A percentile compares a stretch with the other conserved stretches of the same genome.
Evolutionary conservation across 1,140 invertebrate genomes (phyloP).

Genomic region (Drosophila rhopaloa): DNA sequence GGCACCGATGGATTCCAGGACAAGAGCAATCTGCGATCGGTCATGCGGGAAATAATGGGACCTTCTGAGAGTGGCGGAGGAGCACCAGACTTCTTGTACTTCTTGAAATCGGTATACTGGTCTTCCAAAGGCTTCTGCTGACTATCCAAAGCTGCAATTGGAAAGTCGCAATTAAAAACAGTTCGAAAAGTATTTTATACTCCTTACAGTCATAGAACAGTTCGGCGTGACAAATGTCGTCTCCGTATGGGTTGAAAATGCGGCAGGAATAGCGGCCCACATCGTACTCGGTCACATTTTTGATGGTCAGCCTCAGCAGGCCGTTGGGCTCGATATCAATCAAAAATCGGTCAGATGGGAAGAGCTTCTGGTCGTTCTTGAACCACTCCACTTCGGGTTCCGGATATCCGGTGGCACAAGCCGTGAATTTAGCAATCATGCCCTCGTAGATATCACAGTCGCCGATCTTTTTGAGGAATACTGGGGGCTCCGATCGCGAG

Average conservation of each 20-base stretch:
- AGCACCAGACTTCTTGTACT: slow-evolving; percentile 91
- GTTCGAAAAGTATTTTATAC: background rate
- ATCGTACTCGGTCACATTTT: slow-evolving; percentile 90
- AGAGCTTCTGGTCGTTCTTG: slow-evolving; percentile 91
- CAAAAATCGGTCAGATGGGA: slow-evolving; percentile 91
- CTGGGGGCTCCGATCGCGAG: slow-evolving; percentile 92
- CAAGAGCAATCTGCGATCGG: slow-evolving; percentile 92
- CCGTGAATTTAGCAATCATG: slow-evolving; percentile 96
- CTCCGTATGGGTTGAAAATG: slow-evolving; percentile 93
- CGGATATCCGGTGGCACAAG: slow-evolving; percentile 93
- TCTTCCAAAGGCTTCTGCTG: slow-evolving; percentile 90
- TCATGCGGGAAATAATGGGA: slow-evolving; percentile 95
- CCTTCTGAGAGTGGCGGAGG: slow-evolving; percentile 93
- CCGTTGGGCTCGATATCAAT: slow-evolving; percentile 91
- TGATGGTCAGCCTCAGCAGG: slow-evolving; percentile 91
- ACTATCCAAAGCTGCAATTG: slow-evolving; percentile 88
- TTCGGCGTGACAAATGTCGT: slow-evolving; percentile 92
- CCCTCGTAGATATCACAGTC: slow-evolving; percentile 94
- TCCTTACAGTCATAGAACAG: slow-evolving; percentile 93
- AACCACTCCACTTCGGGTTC: slow-evolving; percentile 95
- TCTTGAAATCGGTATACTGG: slow-evolving; percentile 93
- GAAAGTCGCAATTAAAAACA: background rate
- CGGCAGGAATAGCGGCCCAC: slow-evolving; percentile 93
- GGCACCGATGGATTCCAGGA: slow-evolving; percentile 97
- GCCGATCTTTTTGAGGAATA: slow-evolving; percentile 95